Percentiles rank a stretch among this genome's conserved stretches.
These are phyloP conservation scores for Nezara viridula DNA, from an alignment of 2,888 invertebrate genomes.

Conservation along the genomic window DNA sequence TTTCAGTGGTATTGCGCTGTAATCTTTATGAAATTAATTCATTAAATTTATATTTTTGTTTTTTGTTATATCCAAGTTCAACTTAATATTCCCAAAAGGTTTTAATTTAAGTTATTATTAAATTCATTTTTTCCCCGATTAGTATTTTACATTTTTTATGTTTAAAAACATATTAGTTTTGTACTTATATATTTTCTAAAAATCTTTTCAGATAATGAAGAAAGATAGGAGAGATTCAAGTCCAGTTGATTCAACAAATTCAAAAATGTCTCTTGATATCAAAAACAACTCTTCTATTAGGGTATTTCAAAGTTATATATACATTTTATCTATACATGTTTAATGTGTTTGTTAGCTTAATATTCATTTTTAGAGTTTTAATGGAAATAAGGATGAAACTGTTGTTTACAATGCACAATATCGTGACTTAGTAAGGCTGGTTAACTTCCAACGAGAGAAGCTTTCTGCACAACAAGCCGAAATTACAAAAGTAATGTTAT, in stretches of 20 bases:
- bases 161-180: too few relatives aligned
- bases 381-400: slow-evolving; percentile 64
- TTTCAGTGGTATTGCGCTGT: too few relatives aligned
- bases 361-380: slow-evolving; percentile 64
- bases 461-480: slow-evolving; percentile 91
- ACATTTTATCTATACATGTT: background rate
- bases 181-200: background rate
- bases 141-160: too few relatives aligned
- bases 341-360: background rate
- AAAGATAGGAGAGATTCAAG: slow-evolving; percentile 60
- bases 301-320: slow-evolving; percentile 47
- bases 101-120: too few relatives aligned
- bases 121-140: too few relatives aligned
- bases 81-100: too few relatives aligned
- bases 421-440: slow-evolving; percentile 86
- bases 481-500: slow-evolving; percentile 82
- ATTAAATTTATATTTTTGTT: too few relatives aligned
- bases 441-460: slow-evolving; percentile 92
- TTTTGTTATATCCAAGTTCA: too few relatives aligned
- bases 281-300: slow-evolving; percentile 60
- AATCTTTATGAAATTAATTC: too few relatives aligned
- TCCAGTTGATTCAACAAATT: slow-evolving; percentile 49
- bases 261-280: slow-evolving; percentile 58
- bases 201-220: slow-evolving; percentile 59
- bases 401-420: slow-evolving; percentile 82